phyloP scores from a whole-genome alignment of 2,888 invertebrate species.

The Xestobium rufovillosum region DNA sequence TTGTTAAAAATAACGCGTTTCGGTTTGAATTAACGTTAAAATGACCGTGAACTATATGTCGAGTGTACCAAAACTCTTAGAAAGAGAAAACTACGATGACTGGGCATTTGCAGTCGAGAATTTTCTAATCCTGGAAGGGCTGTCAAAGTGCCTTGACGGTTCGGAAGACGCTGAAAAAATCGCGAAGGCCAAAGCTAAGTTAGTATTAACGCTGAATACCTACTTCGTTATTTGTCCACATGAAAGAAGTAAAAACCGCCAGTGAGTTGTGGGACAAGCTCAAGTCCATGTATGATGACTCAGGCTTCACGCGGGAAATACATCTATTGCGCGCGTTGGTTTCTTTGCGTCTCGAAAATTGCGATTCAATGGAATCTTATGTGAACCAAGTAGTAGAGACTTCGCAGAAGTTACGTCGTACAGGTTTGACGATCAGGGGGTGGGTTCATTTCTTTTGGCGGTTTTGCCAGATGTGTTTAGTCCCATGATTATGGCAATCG shows the following conservation, averaged over 20 bases:
- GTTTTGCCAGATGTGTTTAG: too few species aligned
- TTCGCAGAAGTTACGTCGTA: constrained; percentile 25
- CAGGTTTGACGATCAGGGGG: too few species aligned
- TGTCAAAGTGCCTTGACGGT: constrained; percentile 15
- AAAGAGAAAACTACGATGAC: constrained; percentile 16
- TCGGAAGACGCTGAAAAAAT: constrained; percentile 14
- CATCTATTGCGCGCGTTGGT: constrained; percentile 21
- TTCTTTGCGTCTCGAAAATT: constrained; percentile 26
- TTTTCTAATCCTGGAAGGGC: constrained; percentile 14
- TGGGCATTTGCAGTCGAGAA: constrained; percentile 19
- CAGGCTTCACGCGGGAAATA: constrained; percentile 28
- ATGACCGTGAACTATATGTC: constrained; percentile 18
- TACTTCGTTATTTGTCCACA: constrained; percentile 23
- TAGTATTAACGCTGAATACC: constrained; percentile 21
- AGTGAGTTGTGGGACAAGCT: too few species aligned
- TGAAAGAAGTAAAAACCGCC: constrained; percentile 18
- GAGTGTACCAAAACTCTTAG: constrained; percentile 15
- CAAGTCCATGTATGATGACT: constrained; percentile 27
- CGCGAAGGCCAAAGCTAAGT: constrained; percentile 20
- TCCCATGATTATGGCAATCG: too few species aligned
- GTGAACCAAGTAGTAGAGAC: constrained; percentile 30
- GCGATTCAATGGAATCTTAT: constrained; percentile 25
- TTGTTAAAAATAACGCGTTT: too few species aligned
- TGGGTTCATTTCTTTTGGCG: too few species aligned
- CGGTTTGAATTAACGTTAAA: too few species aligned